phyloP scores from a whole-genome alignment of 2,888 invertebrate genomes.

The Corbicula japonica region DNA sequence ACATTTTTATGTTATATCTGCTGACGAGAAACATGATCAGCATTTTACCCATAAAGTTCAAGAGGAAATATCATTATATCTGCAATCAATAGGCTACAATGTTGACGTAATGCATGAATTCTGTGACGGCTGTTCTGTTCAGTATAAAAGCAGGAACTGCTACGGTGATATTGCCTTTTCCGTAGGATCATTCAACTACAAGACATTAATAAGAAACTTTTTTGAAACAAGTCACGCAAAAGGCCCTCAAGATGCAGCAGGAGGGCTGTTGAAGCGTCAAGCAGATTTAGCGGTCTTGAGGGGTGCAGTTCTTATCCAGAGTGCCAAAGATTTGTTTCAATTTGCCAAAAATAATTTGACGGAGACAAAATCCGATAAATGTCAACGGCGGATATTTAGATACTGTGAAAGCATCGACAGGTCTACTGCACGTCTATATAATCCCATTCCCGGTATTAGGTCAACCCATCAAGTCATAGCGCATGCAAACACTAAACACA shows the following conservation, averaged over 20 bases:
- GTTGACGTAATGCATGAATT: too few species aligned
- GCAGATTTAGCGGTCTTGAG: slow-evolving; percentile 51
- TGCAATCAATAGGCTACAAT: too few species aligned
- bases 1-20: background rate
- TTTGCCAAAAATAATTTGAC: slow-evolving; percentile 30
- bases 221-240: slow-evolving; percentile 50
- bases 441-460: slow-evolving; percentile 15
- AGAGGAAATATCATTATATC: too few species aligned
- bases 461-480: slow-evolving; percentile 20
- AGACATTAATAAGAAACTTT: slow-evolving; percentile 30
- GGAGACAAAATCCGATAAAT: slow-evolving; percentile 35
- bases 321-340: slow-evolving; percentile 39
- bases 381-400: slow-evolving; percentile 41
- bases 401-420: slow-evolving; percentile 28
- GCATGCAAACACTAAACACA: background rate
- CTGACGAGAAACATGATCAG: too few species aligned
- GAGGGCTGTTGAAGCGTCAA: slow-evolving; percentile 44
- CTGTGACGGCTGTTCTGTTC: too few species aligned
- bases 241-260: slow-evolving; percentile 54
- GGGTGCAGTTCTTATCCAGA: slow-evolving; percentile 36
- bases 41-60: too few species aligned
- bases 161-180: too few species aligned
- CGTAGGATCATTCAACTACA: slow-evolving; percentile 22
- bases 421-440: background rate
- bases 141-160: too few species aligned